These are phyloP conservation scores for Cuculus canorus DNA, from an alignment of 2,797 vertebrate species.

Conservation along the genomic window DNA sequence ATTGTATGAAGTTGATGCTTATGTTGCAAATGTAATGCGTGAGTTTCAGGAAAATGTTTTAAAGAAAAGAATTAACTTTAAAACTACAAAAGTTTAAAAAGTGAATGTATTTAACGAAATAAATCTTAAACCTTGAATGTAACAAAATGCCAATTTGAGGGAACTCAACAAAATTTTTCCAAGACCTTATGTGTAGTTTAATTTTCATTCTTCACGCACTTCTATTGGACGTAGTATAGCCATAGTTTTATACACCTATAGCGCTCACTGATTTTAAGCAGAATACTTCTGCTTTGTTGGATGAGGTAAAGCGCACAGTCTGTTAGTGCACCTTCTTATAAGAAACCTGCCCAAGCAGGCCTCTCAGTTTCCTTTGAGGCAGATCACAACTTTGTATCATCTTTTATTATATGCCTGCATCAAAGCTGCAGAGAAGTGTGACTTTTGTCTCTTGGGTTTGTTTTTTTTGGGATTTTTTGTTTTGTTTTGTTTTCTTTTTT, in stretches of 20 bases:
- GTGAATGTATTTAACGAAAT: neutral
- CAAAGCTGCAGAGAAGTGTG: neutral
- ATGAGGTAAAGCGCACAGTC: neutral
- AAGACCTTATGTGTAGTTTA: neutral
- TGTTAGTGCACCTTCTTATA: neutral
- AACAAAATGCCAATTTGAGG: neutral
- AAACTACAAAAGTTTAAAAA: neutral
- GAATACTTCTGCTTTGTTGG: neutral
- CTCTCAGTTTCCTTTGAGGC: neutral
- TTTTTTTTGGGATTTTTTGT: no score
- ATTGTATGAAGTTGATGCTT: neutral
- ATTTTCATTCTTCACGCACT: neutral
- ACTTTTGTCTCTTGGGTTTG: neutral
- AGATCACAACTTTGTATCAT: neutral
- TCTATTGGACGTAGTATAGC: neutral
- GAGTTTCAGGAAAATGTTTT: neutral
- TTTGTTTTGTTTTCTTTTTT: no score
- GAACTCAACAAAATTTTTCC: neutral
- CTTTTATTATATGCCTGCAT: neutral
- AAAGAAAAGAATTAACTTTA: neutral
- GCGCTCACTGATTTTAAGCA: neutral
- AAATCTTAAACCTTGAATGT: neutral
- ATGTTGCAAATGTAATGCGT: neutral
- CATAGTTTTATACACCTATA: neutral
- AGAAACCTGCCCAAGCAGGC: neutral